These are phyloP conservation scores for Dendrolimus punctatus DNA, from an alignment of 1,140 invertebrate species.

Conservation along the genomic window DNA sequence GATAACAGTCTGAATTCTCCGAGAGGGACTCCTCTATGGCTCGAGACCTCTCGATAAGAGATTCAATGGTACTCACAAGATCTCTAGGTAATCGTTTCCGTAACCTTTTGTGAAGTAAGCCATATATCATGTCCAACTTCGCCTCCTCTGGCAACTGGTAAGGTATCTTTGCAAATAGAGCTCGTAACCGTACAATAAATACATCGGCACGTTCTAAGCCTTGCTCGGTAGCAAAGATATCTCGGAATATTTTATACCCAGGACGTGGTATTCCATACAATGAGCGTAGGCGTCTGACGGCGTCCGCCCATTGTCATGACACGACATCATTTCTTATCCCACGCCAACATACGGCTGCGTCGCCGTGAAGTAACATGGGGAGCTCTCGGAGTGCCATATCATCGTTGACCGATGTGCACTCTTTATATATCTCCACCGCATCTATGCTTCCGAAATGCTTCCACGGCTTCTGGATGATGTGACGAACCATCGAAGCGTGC, in stretches of 20 bases:
- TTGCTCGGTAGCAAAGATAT: slow-evolving; percentile 18
- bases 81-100: slow-evolving; percentile 3
- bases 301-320: no score
- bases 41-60: slow-evolving; percentile 1
- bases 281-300: slow-evolving; percentile 7
- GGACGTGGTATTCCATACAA: slow-evolving; percentile 13
- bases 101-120: slow-evolving; percentile 8
- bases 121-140: slow-evolving; percentile 21
- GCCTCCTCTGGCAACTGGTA: slow-evolving; percentile 11
- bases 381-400: no score
- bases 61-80: not conserved
- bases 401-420: slow-evolving; percentile 13
- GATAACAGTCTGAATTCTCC: no score
- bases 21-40: slow-evolving; percentile 6
- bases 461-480: slow-evolving; percentile 4
- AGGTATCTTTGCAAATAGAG: slow-evolving; percentile 15
- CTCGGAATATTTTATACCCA: slow-evolving; percentile 16
- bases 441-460: slow-evolving; percentile 17
- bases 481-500: not conserved
- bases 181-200: slow-evolving; percentile 12
- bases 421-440: slow-evolving; percentile 11
- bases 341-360: no score
- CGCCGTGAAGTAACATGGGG: no score
- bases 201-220: slow-evolving; percentile 11
- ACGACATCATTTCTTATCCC: no score